These are phyloP conservation scores for Propithecus deckenii DNA, from an alignment of 2,797 vertebrate genomes.

Conservation along the genomic window DNA sequence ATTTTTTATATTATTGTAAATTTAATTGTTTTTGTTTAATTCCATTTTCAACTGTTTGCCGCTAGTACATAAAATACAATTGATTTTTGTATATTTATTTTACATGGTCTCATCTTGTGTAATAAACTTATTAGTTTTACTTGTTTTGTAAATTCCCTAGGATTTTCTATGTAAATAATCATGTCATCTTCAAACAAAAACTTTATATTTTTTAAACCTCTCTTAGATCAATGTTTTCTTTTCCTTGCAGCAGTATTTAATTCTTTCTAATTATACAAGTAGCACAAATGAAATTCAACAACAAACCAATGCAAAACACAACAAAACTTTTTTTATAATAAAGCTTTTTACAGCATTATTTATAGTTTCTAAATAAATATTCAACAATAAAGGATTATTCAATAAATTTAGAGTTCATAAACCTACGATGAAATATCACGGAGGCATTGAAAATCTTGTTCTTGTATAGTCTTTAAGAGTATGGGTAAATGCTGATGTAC, in stretches of 20 bases:
- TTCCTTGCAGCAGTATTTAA: background rate
- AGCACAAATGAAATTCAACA: background rate
- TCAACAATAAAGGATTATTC: background rate
- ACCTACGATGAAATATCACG: background rate
- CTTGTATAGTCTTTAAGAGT: background rate
- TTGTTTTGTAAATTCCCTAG: slow-evolving; percentile 18
- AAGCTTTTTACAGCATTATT: background rate
- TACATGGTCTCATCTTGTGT: background rate
- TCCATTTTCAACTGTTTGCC: background rate
- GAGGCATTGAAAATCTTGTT: background rate
- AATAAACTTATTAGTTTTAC: background rate
- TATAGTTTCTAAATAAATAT: background rate
- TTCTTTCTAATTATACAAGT: background rate
- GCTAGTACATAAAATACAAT: background rate
- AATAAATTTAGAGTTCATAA: background rate
- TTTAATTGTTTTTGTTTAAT: background rate
- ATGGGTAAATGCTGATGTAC: background rate
- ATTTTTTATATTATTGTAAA: background rate
- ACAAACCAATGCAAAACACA: background rate
- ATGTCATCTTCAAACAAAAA: background rate
- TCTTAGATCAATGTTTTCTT: background rate
- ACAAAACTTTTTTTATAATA: no score
- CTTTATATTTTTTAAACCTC: background rate
- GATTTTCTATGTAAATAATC: background rate
- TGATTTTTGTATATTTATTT: background rate